Evolutionary conservation across 2,113 vertebrate species (phyloP), one percentile per base, ranked within the genome.

Genomic region (Fukomys damarensis): DNA sequence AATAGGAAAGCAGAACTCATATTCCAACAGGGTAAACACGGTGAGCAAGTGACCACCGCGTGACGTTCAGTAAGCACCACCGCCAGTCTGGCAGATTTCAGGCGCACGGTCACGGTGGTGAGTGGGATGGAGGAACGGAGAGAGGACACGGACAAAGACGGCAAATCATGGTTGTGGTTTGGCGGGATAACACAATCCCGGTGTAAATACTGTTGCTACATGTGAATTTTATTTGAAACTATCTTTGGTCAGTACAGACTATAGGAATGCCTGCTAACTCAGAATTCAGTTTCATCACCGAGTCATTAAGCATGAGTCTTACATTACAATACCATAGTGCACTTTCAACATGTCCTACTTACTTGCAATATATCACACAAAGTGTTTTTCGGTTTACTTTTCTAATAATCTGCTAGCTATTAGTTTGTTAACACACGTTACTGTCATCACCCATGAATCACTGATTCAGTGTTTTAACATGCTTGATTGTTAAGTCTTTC

Each of bases 371-470:
- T 35, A 81, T 24, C 46, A 92, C 2, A n/a, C 35, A 86, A 59
- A 28, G 16, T 72, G 7, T 85, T 88, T 89, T 88, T 63, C 35
- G 79, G 52, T 82, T 95, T 85, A 77, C 77, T 90, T 95, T 54
- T 96, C n/a, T n/a, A 93, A 76, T 72, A 32, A 87, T 77, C 58
- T 65, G n/a, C 79, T 85, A 59, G 43, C 59, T 56, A 41, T 43
- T 11, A n/a, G 8, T 89, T 72, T 86, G 54, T 93, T 93, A 88
- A 91, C 24, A 84, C 17, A 79, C 58, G 1, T 76, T 88, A 65
- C 30, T 59, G 11, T 94, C 59, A 28, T 6, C 81, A 38, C 26
- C 26, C 16, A n/a, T 56, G 30, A 82, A 88, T 63, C 85, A 92
- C 0, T 68, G 49, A 58, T 52, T 80, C 35, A 8, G 32, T 80